These are phyloP conservation scores for Cyrtonyx montezumae DNA, from an alignment of 2,113 vertebrate species.

Conservation along the genomic window DNA sequence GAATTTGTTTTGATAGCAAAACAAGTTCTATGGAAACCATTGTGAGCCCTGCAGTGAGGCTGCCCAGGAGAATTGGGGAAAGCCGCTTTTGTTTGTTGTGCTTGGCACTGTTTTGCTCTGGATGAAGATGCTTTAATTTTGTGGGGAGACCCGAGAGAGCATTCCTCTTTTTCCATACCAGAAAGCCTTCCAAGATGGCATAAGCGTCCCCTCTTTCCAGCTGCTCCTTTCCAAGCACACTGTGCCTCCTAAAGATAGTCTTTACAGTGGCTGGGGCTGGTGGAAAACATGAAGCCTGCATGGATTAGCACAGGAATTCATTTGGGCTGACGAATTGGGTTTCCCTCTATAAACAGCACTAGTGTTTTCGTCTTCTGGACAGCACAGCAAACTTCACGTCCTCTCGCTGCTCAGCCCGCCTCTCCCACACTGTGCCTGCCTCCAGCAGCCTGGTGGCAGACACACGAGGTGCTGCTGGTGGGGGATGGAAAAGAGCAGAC, in stretches of 20 bases:
- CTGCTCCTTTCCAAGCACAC: slow-evolving; percentile 82
- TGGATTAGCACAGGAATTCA: slow-evolving; percentile 79
- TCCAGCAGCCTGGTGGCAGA: slow-evolving; percentile 25
- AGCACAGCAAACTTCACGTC: slow-evolving; percentile 62
- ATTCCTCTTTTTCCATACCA: slow-evolving; percentile 81
- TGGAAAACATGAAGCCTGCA: slow-evolving; percentile 85
- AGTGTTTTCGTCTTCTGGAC: slow-evolving; percentile 71
- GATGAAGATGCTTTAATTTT: slow-evolving; percentile 79
- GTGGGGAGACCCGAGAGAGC: slow-evolving; percentile 79
- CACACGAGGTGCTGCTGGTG: not conserved
- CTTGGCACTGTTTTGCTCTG: slow-evolving; percentile 83
- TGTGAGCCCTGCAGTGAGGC: slow-evolving; percentile 83
- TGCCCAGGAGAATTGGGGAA: slow-evolving; percentile 87
- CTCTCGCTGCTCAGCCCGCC: not conserved
- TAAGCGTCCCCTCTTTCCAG: slow-evolving; percentile 77
- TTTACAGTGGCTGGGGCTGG: slow-evolving; percentile 68
- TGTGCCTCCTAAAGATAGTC: slow-evolving; percentile 83
- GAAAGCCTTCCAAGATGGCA: slow-evolving; percentile 85
- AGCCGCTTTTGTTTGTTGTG: slow-evolving; percentile 90
- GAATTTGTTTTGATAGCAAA: slow-evolving; percentile 91
- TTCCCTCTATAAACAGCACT: slow-evolving; percentile 88
- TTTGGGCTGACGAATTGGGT: slow-evolving; percentile 80
- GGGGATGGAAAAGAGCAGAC: slow-evolving; percentile 43
- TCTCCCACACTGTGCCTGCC: not conserved
- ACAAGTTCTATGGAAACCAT: slow-evolving; percentile 92